Evolutionary conservation across 2,888 invertebrate species (phyloP).

Genomic region (Amiota communis): DNA sequence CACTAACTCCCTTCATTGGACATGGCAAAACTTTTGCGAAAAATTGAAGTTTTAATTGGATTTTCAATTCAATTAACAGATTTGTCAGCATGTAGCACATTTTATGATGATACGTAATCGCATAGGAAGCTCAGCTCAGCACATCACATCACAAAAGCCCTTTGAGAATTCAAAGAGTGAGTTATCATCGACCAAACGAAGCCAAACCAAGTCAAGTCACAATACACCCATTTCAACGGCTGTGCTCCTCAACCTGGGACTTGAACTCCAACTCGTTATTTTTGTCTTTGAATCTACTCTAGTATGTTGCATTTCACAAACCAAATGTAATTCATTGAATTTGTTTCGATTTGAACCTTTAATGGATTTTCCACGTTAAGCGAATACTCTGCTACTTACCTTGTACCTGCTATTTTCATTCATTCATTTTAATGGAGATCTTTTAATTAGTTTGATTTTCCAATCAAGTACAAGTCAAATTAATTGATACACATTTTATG

Average conservation of each 20-base stretch:
- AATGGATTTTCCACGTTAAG: slow-evolving; percentile 51
- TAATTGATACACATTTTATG: slow-evolving; percentile 21
- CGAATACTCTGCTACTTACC: not conserved
- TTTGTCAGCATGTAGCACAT: slow-evolving; percentile 65
- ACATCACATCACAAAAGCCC: too few species aligned
- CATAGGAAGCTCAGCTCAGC: slow-evolving; percentile 3
- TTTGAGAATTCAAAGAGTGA: too few species aligned
- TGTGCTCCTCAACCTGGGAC: too few species aligned
- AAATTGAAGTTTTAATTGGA: slow-evolving; percentile 71
- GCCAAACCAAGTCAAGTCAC: too few species aligned
- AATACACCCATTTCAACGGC: slow-evolving; percentile 6
- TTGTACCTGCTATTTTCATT: not conserved
- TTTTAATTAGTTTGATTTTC: slow-evolving; percentile 70
- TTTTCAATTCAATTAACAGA: slow-evolving; percentile 72
- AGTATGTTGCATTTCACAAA: slow-evolving; percentile 23
- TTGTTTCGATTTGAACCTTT: slow-evolving; percentile 61
- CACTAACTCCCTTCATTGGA: slow-evolving; percentile 14
- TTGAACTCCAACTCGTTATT: too few species aligned
- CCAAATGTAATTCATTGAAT: slow-evolving; percentile 63
- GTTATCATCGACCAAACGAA: too few species aligned
- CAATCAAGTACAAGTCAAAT: slow-evolving; percentile 57
- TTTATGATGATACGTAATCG: slow-evolving; percentile 55
- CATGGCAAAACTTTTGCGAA: slow-evolving; percentile 52
- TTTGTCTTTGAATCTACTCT: not conserved
- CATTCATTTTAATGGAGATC: slow-evolving; percentile 66